Evolutionary conservation across 2,888 invertebrate species (phyloP), one percentile per base, ranked within the genome.

Genomic region (Gastrophysa polygoni): DNA sequence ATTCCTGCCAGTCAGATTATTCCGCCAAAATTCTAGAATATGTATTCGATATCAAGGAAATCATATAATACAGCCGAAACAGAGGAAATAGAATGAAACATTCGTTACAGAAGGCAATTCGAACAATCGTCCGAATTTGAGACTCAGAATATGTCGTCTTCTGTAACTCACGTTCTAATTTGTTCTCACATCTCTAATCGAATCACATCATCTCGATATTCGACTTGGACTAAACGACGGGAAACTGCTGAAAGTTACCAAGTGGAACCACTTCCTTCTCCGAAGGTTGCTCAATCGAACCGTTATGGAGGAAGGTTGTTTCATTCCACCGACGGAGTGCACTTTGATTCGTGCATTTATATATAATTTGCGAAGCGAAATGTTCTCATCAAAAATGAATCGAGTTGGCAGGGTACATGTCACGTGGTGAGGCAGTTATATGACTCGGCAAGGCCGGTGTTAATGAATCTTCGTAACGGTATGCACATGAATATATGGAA

Each of bases 201-300:
- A n/a, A n/a, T n/a, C n/a, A n/a, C n/a, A n/a, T n/a, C n/a, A n/a
- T n/a, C n/a, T n/a, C n/a, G n/a, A n/a, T 32, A 10, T 32, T 32
- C 32, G 32, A 32, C 32, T 32, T 17, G 29, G 46, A 18, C 49
- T 38, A 59, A 54, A 47, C 55, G 49, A 49, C 29, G 29, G 60
- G 54, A 54, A 55, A 60, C 55, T 8, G 28, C 43, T 48, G 38
- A 66, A 66, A 71, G 60, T 59, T 69, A 70, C 56, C 54, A 32
- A 67, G 66, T 71, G 68, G 66, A 68, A 71, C 72, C 61, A 62
- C 59, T 71, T 73, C 72, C 73, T 59, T 63, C 69, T 64, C 61
- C 67, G 64, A 70, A 70, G 67, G 68, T 65, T 66, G 59, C 56
- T 58, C 43, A 47, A 56, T 57, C 46, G 32, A 64, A 71, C 71